Conservation (phyloP, 2,797 vertebrate genomes). For the Clarias pachynema region DNA sequence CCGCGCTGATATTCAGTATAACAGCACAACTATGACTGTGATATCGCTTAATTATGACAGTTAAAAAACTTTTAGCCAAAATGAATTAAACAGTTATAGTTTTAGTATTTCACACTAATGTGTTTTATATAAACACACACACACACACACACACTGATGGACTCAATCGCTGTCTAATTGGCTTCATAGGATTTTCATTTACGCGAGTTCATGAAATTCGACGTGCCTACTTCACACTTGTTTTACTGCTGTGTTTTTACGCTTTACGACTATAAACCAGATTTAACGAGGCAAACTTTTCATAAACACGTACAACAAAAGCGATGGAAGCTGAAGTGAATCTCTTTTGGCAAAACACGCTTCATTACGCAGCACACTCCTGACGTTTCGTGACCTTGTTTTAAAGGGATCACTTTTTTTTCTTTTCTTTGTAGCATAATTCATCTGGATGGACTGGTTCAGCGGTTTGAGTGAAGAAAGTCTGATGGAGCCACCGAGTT, state of each 20-base stretch:
- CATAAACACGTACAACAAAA: not conserved
- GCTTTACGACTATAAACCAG: not conserved
- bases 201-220: not conserved
- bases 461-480: not conserved
- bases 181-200: not conserved
- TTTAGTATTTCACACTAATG: not conserved
- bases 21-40: too few species aligned
- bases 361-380: not conserved
- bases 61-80: not conserved
- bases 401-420: not conserved
- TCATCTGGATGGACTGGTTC: not conserved
- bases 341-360: not conserved
- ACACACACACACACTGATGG: not conserved
- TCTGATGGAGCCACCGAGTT: not conserved
- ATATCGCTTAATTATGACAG: too few species aligned
- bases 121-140: too few species aligned
- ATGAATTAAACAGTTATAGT: not conserved
- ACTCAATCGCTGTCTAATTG: not conserved
- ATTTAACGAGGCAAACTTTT: not conserved
- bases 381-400: not conserved
- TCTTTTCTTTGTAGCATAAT: not conserved
- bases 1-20: too few species aligned
- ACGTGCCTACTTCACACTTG: not conserved
- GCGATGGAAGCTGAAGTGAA: not conserved
- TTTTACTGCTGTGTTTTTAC: not conserved